Evolutionary conservation across 2,888 invertebrate species (phyloP), one percentile per base, ranked within the genome.

Genomic region (Carcina quercana): DNA sequence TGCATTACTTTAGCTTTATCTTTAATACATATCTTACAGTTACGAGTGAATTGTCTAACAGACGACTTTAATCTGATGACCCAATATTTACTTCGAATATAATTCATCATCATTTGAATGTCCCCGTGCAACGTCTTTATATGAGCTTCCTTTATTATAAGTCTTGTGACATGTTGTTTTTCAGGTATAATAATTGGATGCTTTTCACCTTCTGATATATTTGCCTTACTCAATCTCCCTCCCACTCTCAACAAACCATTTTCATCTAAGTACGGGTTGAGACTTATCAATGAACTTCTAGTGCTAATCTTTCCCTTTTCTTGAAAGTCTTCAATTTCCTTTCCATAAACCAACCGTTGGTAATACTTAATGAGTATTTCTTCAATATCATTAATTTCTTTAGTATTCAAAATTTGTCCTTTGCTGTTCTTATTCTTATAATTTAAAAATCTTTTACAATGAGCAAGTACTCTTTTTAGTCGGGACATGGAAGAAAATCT

Each of bases 81-180:
- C 40, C 38, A 42, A 21, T 37, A 44, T 17, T 30, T 38, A 1
- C 30, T 13, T 13, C 42, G 32, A 19, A 45, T 30, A 8, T 34
- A 38, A 15, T 37, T 42, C 4, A 45, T 5, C 37, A 42, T 43
- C 5, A 43, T 10, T 25, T 37, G 28, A 5, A 32, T 35, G 11
- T 47, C 47, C 10, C 45, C 47, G 29, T 50, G 50, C 5, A 47
- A 28, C 2, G 45, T 46, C 26, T 34, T 41, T 10, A 27, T 13
- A 8, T 46, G 45, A 3, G 40, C 45, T 15, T 43, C 43, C 5
- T 13, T 25, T 7, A 46, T 15, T 4, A 46, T 7, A 8, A 46
- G 30, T 2, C 21, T 10, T 4, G 38, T 38, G 4, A 46, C 21
- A 24, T 39, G 31, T 7, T 15, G 14, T 8, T 30, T 33, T 10